phyloP scores from a whole-genome alignment of 1,140 invertebrate genomes.

The Chymomyza costata region DNA sequence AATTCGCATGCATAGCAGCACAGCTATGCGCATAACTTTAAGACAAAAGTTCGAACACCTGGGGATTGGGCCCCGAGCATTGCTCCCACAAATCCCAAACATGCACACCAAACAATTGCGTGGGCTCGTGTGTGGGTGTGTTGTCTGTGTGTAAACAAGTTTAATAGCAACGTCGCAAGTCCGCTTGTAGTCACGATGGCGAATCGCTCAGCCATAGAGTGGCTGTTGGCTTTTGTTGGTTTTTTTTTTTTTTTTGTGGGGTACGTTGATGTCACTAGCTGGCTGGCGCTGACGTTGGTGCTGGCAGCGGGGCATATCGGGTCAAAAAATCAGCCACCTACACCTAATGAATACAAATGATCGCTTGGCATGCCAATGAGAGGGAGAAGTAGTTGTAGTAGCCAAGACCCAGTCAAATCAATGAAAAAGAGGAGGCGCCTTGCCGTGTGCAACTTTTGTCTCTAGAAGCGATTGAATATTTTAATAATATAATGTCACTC shows the following conservation, averaged over 20 bases:
- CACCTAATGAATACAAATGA: conserved; percentile 47
- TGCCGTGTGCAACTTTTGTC: too few relatives aligned
- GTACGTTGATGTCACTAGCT: too few relatives aligned
- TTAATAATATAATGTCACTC: too few relatives aligned
- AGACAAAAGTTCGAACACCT: conserved; percentile 66
- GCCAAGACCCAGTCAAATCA: conserved; percentile 13
- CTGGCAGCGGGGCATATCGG: conserved; percentile 4
- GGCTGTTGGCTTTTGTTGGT: too few relatives aligned
- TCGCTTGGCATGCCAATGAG: conserved; percentile 29
- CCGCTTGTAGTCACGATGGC: conserved; percentile 41
- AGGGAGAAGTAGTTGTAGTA: conserved; percentile 9
- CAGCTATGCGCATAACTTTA: too few relatives aligned
- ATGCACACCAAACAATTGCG: conserved; percentile 10
- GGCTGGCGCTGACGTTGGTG: too few relatives aligned
- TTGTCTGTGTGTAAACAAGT: conserved; percentile 54
- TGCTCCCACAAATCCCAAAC: conserved; percentile 34
- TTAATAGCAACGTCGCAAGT: conserved; percentile 37
- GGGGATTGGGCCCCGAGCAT: conserved; percentile 49
- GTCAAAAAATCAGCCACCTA: conserved; percentile 34
- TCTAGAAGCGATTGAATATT: too few relatives aligned
- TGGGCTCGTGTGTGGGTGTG: conserved; percentile 36
- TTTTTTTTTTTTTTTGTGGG: too few relatives aligned
- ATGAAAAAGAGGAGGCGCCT: neutral
- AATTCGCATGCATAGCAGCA: too few relatives aligned
- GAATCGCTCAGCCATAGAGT: conserved; percentile 12